Conservation (phyloP, 2,113 vertebrate species). For the Hydropotes inermis region DNA sequence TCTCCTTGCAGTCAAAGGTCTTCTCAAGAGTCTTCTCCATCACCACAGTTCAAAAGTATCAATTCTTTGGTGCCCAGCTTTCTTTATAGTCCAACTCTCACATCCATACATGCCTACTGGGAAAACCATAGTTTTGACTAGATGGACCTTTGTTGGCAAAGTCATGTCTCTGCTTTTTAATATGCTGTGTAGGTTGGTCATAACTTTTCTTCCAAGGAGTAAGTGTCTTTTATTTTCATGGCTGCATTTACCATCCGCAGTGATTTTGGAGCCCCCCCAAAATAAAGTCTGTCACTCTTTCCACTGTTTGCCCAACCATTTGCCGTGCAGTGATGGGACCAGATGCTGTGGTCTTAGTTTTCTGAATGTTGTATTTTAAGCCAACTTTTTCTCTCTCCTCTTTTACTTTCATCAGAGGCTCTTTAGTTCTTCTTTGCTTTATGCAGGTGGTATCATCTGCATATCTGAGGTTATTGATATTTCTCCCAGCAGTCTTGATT, state of each 20-base stretch:
- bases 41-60: background rate
- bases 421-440: background rate
- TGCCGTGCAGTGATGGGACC: background rate
- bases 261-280: background rate
- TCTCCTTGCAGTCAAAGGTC: background rate
- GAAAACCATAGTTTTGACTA: background rate
- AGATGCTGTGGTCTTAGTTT: background rate
- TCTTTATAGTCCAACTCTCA: background rate
- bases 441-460: background rate
- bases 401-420: background rate
- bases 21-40: background rate
- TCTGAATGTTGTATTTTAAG: background rate
- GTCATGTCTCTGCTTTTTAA: background rate
- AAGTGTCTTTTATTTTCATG: background rate
- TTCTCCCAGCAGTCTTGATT: background rate
- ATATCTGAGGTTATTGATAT: background rate
- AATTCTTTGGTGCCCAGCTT: background rate
- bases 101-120: background rate
- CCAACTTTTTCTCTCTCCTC: background rate
- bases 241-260: background rate
- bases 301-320: background rate
- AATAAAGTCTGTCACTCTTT: background rate
- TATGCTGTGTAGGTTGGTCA: background rate
- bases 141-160: background rate
- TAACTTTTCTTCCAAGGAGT: background rate